Base-by-base conservation (phyloP, 2,113 vertebrate species). In the Vanacampus margaritifer region DNA sequence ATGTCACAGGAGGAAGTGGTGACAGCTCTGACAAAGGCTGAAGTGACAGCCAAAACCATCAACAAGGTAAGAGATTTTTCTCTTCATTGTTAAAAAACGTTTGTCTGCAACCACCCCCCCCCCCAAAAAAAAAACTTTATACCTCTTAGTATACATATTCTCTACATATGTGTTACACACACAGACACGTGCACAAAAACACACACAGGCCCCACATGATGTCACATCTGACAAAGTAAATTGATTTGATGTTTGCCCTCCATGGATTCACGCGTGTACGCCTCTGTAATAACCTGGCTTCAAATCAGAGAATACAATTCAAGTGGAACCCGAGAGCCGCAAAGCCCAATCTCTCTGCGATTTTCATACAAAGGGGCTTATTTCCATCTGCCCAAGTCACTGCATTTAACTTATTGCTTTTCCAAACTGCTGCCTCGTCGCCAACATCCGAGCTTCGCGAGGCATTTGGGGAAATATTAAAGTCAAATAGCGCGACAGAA, bases 401-500 rank as follows among this genome's bases (percentile, higher is more conserved):
- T 57, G 67, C 67, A 65, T 82, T 82, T 80, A 85, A 77, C 63
- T 60, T 74, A 81, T 74, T 67, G 74, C 67, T 70, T 82, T 77
- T 79, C 36, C 62, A 11, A 41, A 68, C 68, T 72, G 64, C 60
- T 71, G 57, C 76, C 71, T 64, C 62, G 75, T 68, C 59, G 64
- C 24, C 37, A 26, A 37, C 0, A 1, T 53, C 48, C 56, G 3
- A 14, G 62, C 65, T 71, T 76, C 68, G 46, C 3, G 67, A 80
- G 66, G 61, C 79, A 68, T 78, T 80, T 80, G 74, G 80, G 54
- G 77, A 70, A 71, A 79, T 79, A 88, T 84, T 86, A 74, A 78
- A 80, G 75, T 75, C 76, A 83, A 86, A 87, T 83, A 78, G 85
- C 69, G 68, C 84, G 80, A 81, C 80, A 75, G 79, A 84, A 90